Conservation (phyloP, 2,113 vertebrate genomes). For the Numenius arquata region DNA sequence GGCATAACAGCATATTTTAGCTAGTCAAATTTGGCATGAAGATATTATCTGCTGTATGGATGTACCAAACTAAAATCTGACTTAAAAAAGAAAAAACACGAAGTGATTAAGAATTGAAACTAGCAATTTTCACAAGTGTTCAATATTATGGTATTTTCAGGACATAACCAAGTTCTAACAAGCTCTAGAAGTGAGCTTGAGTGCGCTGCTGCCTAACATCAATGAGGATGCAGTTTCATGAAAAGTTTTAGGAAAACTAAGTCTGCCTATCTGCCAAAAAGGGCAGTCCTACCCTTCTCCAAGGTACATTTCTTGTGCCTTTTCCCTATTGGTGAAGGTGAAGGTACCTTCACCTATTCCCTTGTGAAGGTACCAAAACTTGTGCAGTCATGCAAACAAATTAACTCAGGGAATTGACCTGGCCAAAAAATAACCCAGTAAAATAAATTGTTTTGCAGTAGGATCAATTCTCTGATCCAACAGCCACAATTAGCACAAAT, state of each 20-base stretch:
- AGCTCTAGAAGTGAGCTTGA: not conserved
- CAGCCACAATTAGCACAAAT: not conserved
- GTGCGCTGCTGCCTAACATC: not conserved
- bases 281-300: not conserved
- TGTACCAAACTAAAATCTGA: not conserved
- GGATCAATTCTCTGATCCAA: not conserved
- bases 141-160: not conserved
- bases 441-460: not conserved
- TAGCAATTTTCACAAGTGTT: not conserved
- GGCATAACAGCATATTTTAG: not conserved
- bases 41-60: not conserved
- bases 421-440: not conserved
- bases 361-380: not conserved
- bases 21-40: not conserved
- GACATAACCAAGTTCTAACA: not conserved
- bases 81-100: not conserved
- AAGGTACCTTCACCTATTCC: not conserved
- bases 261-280: not conserved
- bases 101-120: not conserved
- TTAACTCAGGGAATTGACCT: not conserved
- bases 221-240: not conserved
- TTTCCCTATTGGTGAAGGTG: too few species aligned
- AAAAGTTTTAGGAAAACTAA: not conserved
- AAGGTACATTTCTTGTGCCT: not conserved
- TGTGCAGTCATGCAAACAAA: not conserved